Evolutionary conservation across 2,113 vertebrate species (phyloP).

Genomic region (Mesoclemmys tuberculata): DNA sequence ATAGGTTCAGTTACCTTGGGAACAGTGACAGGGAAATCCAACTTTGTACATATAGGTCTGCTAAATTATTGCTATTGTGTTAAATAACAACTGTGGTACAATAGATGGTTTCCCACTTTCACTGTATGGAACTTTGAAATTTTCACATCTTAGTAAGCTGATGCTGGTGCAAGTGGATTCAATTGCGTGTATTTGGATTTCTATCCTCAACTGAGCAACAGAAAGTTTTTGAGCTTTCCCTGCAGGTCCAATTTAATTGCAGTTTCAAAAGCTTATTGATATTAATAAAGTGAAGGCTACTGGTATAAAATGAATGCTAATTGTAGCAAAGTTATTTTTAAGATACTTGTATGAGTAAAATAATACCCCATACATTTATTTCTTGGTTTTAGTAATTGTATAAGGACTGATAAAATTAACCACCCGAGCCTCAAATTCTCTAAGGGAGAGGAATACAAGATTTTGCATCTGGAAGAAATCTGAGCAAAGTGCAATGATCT

Average conservation of each 20-base stretch:
- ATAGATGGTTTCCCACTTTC: conserved; percentile 4
- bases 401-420: neutral
- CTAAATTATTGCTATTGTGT: neutral
- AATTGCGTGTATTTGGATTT: conserved; percentile 17
- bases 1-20: neutral
- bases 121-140: conserved; percentile 34
- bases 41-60: neutral
- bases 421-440: conserved; percentile 5
- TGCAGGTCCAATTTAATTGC: neutral
- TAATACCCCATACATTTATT: conserved; percentile 27
- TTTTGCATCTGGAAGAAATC: neutral
- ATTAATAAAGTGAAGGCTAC: neutral
- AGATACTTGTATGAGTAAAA: neutral
- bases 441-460: neutral
- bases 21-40: neutral
- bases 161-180: conserved; percentile 20
- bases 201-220: neutral
- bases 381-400: conserved; percentile 41
- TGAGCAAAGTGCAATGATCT: neutral
- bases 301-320: neutral
- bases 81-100: neutral
- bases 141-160: conserved; percentile 40
- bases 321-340: neutral
- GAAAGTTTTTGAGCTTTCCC: neutral
- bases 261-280: neutral